Evolutionary conservation across 2,113 vertebrate genomes (phyloP).

Genomic region (Brachypteracias leptosomus): DNA sequence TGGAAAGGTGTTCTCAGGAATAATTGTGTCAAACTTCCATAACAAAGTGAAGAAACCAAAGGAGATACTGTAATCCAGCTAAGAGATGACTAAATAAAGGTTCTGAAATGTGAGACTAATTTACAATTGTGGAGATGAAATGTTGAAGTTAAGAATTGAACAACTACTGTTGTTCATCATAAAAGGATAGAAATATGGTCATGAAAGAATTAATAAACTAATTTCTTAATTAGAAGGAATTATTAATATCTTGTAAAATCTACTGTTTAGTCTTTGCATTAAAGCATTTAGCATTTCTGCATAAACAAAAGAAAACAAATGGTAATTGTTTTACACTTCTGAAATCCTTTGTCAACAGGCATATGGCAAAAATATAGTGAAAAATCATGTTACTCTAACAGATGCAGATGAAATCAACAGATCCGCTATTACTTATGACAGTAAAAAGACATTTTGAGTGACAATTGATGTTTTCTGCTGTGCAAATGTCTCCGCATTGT

Average conservation of each 20-base stretch:
- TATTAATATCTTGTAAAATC: slow-evolving; percentile 35
- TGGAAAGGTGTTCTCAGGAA: background rate
- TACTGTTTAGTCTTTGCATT: background rate
- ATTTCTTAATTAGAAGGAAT: slow-evolving; percentile 39
- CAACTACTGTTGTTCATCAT: slow-evolving; percentile 12
- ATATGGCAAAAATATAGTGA: slow-evolving; percentile 16
- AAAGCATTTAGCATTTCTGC: slow-evolving; percentile 30
- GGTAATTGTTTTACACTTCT: slow-evolving; percentile 51
- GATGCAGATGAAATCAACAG: slow-evolving; percentile 39
- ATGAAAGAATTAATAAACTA: background rate
- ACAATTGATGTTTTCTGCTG: slow-evolving; percentile 42
- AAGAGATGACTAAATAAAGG: background rate
- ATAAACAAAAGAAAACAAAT: slow-evolving; percentile 50
- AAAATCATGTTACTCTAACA: slow-evolving; percentile 55
- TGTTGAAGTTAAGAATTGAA: slow-evolving; percentile 1
- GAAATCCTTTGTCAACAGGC: slow-evolving; percentile 49
- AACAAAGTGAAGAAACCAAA: slow-evolving; percentile 12
- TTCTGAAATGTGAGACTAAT: background rate
- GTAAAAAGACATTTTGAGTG: slow-evolving; percentile 41
- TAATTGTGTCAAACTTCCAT: background rate
- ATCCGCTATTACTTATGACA: slow-evolving; percentile 44
- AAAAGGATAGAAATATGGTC: slow-evolving; percentile 3
- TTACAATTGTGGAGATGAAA: background rate
- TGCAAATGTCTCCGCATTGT: slow-evolving; percentile 17
- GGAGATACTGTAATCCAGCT: background rate